These are phyloP conservation scores for Brotogeris chrysoptera DNA, from an alignment of 2,797 vertebrate species.

Conservation along the genomic window DNA sequence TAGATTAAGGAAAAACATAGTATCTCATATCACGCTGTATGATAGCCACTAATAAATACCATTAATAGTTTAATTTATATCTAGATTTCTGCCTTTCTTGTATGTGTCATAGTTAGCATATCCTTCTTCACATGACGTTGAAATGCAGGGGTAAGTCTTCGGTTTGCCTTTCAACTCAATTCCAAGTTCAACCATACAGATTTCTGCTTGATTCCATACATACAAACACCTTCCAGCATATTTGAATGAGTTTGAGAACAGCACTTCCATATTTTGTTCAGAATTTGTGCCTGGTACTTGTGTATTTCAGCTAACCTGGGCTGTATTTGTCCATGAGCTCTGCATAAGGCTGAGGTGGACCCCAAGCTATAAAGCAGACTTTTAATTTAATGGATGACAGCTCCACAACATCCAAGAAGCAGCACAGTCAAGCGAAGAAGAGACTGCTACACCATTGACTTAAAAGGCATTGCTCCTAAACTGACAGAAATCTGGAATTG, in stretches of 20 bases:
- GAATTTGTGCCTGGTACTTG: neutral
- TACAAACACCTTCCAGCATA: neutral
- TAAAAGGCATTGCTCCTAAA: neutral
- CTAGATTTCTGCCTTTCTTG: neutral
- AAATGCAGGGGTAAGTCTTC: neutral
- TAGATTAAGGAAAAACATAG: neutral
- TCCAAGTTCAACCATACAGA: neutral
- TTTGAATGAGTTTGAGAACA: neutral
- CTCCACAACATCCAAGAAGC: neutral
- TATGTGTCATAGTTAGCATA: neutral
- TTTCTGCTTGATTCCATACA: neutral
- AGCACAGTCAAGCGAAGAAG: neutral
- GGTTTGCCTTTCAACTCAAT: neutral
- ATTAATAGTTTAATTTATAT: neutral
- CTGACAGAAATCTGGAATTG: neutral
- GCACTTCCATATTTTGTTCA: neutral
- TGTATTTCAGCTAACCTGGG: neutral
- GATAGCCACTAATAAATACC: neutral
- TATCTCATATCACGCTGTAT: neutral
- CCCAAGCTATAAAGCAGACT: neutral
- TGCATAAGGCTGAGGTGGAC: rapidly evolving
- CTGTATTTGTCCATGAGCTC: neutral
- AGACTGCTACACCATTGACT: neutral
- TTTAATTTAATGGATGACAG: neutral
- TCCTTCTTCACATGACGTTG: neutral